Base-by-base conservation (phyloP, 53 echinoderm and acorn worm genomes). In the Zoroaster sp. region DNA sequence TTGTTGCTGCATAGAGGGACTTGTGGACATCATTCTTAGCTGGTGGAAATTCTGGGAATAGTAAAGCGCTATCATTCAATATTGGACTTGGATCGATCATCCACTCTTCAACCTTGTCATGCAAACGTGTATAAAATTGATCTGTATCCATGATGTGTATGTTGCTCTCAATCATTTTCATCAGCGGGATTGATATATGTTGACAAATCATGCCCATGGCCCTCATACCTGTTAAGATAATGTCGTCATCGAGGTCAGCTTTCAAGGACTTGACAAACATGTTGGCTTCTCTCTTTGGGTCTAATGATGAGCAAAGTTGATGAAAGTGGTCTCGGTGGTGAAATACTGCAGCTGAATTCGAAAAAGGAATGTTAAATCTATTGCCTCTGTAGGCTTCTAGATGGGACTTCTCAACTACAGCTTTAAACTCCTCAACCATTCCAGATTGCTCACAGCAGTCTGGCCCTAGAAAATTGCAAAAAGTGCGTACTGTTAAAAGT, bases 371-470 rank as follows among this genome's bases (percentile, higher is more conserved):
- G 74, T 74, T 44, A 67, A 89, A 89, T 66, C 89, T 40, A 68
- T 78, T 89, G 40, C 89, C 89, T 32, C 78, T 40, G 69, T 89
- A 89, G 37, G 89, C 42, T 69, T 63, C 35, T 35, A 89, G 70
- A 14, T 89, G 69, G 12, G 89, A 89, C 4, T 59, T 32, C 41
- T 78, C 10, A 18, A 89, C 66, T 21, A 89, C 33, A 30, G 68
- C 47, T 35, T 79, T 78, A 34, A 89, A 89, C 44, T 78, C 83
- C 3, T 67, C 65, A 15, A 75, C 54, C 88, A 74, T 87, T 38
- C 88, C 88, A 88, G 66, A 77, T 66, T 88, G 77, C 45, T 77
- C 77, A 77, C 77, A 76, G 63, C 77, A 59, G 63, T 88, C 88
- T 4, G 66, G 88, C 20, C 88, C 88, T n/a, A 77, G 43, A 35